Percentiles rank a stretch among this genome's conserved stretches.
Conservation (phyloP, 2,113 vertebrate genomes). For the Sus scrofa region T2T-Sscrofa CM000819.6:58641501-58642000, state of each 20-base stretch:
- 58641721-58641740: neutral
- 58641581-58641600: neutral
- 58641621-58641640: neutral
- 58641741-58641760: neutral
- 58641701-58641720: neutral
- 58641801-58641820: neutral
- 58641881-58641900: neutral
- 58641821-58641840: neutral
- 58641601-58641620: neutral
- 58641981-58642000: neutral
- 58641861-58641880: neutral
- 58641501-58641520: neutral
- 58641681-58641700: neutral
- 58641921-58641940: conserved; percentile 29
- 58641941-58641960: neutral
- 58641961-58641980: neutral
- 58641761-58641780: neutral
- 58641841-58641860: neutral
- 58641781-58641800: neutral
- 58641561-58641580: neutral
- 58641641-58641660: conserved; percentile 2
- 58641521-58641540: neutral
- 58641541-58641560: neutral
- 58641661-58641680: neutral
- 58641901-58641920: neutral